Conservation (phyloP, 2,888 invertebrate species). For the Chorisops tibialis region DNA sequence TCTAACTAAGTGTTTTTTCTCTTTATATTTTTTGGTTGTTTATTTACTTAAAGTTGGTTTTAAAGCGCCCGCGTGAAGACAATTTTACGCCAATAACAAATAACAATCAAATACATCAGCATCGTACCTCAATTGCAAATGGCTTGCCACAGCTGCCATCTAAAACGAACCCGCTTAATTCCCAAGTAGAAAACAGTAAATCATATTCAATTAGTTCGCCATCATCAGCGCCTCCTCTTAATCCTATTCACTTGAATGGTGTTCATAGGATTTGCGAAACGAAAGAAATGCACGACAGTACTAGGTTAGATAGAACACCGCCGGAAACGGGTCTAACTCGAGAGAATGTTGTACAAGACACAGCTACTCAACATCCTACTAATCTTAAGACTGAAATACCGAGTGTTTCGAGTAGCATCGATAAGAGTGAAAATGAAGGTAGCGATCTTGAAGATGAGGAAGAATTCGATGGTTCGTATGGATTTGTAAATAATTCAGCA, state of each 20-base stretch:
- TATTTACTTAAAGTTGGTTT: slow-evolving; percentile 30
- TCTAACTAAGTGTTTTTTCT: slow-evolving; percentile 19
- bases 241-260: slow-evolving; percentile 4
- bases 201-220: slow-evolving; percentile 40
- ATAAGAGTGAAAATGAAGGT: slow-evolving; percentile 20
- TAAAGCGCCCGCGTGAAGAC: slow-evolving; percentile 35
- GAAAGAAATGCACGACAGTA: background rate
- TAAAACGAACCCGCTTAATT: slow-evolving; percentile 23
- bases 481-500: background rate
- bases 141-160: slow-evolving; percentile 1
- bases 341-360: background rate
- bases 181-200: slow-evolving; percentile 45
- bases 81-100: slow-evolving; percentile 16
- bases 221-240: background rate
- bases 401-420: background rate
- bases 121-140: slow-evolving; percentile 5
- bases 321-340: background rate
- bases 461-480: slow-evolving; percentile 21
- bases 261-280: background rate
- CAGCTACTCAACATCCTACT: background rate
- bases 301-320: background rate
- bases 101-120: slow-evolving; percentile 20
- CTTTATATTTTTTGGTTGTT: slow-evolving; percentile 21
- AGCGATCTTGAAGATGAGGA: slow-evolving; percentile 20
- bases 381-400: slow-evolving; percentile 16